Conservation (phyloP, 2,113 vertebrate genomes). For the Oceanites oceanicus region DNA sequence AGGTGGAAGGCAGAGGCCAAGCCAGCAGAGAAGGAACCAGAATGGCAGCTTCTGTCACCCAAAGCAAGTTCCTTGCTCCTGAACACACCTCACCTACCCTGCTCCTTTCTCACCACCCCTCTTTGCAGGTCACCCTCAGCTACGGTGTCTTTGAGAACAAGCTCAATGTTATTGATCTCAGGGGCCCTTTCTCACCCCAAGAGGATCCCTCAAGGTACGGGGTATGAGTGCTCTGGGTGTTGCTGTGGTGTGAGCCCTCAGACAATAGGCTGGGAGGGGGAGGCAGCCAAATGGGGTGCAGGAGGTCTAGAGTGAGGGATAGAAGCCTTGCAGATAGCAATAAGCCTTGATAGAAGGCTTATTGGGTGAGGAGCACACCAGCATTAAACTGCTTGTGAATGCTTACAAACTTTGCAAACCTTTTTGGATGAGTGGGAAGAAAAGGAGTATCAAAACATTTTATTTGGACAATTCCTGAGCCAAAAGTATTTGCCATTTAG, state of each 20-base stretch:
- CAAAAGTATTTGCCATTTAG: not conserved
- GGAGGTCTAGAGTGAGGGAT: not conserved
- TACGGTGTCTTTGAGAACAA: slow-evolving; percentile 90
- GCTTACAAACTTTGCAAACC: not conserved
- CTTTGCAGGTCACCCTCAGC: slow-evolving; percentile 87
- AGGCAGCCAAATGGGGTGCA: not conserved
- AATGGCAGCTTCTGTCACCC: not conserved
- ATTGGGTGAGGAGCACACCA: not conserved
- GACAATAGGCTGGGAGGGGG: not conserved
- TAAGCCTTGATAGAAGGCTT: not conserved
- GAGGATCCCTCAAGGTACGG: slow-evolving; percentile 86
- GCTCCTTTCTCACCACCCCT: not conserved
- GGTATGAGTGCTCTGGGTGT: not conserved
- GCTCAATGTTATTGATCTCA: slow-evolving; percentile 85
- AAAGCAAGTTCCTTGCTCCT: not conserved
- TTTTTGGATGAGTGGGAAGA: not conserved
- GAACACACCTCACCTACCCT: not conserved
- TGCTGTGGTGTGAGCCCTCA: not conserved
- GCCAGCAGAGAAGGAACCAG: not conserved
- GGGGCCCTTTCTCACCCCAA: slow-evolving; percentile 79
- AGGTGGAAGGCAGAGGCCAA: not conserved
- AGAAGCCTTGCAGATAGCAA: not conserved
- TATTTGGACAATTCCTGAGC: not conserved
- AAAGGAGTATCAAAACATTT: not conserved
- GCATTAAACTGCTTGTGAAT: not conserved